Percentiles rank a stretch among this genome's conserved stretches.
Evolutionary conservation across 2,888 invertebrate genomes (phyloP).

Genomic region (Tenthredo amoena): DNA sequence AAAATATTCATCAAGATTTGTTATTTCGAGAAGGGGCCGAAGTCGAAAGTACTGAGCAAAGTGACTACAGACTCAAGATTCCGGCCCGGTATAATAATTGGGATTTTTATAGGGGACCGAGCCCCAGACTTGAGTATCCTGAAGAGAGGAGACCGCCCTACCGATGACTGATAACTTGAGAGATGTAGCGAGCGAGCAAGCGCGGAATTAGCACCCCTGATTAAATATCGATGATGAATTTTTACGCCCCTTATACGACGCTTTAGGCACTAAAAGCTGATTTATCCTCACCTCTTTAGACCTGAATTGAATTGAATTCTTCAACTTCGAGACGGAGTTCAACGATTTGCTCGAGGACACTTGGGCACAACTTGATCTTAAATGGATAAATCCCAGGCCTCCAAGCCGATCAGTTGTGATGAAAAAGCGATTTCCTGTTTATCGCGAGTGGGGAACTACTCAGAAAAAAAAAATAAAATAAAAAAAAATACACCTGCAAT

Average conservation of each 20-base stretch:
- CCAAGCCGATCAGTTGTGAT: neutral
- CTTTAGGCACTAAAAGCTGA: slow-evolving; percentile 25
- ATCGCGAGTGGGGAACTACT: neutral
- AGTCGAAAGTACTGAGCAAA: slow-evolving; percentile 4
- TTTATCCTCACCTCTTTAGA: slow-evolving; percentile 23
- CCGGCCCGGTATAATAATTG: neutral
- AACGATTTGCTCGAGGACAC: slow-evolving; percentile 14
- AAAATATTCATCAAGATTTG: slow-evolving; percentile 43
- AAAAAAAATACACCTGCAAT: neutral
- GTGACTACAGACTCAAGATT: neutral
- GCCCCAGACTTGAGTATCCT: neutral
- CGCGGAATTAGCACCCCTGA: slow-evolving; percentile 24
- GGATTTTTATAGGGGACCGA: neutral
- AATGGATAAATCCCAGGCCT: neutral
- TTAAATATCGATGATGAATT: slow-evolving; percentile 43
- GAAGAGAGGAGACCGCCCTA: neutral
- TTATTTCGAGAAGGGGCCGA: slow-evolving; percentile 3
- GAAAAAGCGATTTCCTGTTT: neutral
- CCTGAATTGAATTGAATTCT: slow-evolving; percentile 21
- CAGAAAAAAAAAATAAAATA: neutral
- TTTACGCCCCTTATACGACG: slow-evolving; percentile 5
- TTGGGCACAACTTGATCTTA: neutral
- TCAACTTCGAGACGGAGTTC: neutral
- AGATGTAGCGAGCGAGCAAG: neutral
- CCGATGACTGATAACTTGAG: slow-evolving; percentile 5